Conservation (phyloP, 2,888 invertebrate genomes). For the Flexamia atlantica region DNA sequence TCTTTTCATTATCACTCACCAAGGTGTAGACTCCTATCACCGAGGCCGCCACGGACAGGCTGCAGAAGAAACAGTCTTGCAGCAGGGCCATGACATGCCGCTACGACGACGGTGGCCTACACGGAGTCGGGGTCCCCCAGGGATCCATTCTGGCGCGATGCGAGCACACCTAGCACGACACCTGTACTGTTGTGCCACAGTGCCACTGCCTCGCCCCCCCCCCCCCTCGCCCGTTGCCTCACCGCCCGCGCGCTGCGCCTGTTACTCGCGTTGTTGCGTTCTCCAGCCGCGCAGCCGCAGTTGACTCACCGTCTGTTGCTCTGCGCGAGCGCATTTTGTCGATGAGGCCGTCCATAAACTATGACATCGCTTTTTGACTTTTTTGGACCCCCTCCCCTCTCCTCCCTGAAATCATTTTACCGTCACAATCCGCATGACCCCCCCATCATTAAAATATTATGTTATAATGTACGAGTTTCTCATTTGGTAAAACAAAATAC, state of each 20-base stretch:
- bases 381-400: too few relatives aligned
- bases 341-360: too few relatives aligned
- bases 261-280: constrained; percentile 18
- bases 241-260: neutral
- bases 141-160: constrained; percentile 20
- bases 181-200: constrained; percentile 19
- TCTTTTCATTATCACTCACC: constrained; percentile 72
- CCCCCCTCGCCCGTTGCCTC: neutral
- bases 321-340: too few relatives aligned
- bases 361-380: too few relatives aligned
- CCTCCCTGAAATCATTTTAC: too few relatives aligned
- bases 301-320: too few relatives aligned
- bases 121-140: neutral
- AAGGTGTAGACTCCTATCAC: constrained; percentile 75
- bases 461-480: too few relatives aligned
- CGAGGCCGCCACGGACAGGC: constrained; percentile 75
- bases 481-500: too few relatives aligned
- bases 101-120: neutral
- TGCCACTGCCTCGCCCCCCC: neutral
- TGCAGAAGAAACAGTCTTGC: constrained; percentile 75
- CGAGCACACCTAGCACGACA: constrained; percentile 22
- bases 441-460: too few relatives aligned
- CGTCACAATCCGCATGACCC: too few relatives aligned
- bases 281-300: neutral
- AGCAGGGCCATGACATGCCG: constrained; percentile 72